Conservation (phyloP, 2,888 invertebrate species). For the Deilephila elpenor region DNA sequence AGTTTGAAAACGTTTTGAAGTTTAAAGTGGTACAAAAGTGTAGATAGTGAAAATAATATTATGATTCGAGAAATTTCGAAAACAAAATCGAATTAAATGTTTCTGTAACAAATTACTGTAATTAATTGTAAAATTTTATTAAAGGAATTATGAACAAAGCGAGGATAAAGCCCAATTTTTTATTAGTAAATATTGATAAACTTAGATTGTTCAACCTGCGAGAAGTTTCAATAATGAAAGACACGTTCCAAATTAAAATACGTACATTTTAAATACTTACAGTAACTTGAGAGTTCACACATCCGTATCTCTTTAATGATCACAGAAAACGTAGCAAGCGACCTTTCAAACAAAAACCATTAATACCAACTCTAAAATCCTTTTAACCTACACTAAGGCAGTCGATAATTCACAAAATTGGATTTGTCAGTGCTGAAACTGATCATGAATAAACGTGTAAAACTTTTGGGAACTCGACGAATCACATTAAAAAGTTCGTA, state of each 20-base stretch:
- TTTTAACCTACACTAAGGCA: background rate
- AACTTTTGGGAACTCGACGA: slow-evolving; percentile 41
- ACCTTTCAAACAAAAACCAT: background rate
- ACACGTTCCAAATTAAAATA: no score
- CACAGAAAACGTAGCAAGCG: background rate
- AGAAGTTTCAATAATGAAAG: no score
- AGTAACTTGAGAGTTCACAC: background rate
- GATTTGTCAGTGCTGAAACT: slow-evolving; percentile 33
- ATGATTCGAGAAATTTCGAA: no score
- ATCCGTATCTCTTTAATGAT: background rate
- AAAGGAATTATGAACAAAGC: no score
- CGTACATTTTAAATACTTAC: background rate
- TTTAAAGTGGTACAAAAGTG: background rate
- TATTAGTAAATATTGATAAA: no score
- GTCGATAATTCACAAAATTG: slow-evolving; percentile 32
- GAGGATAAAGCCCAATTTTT: no score
- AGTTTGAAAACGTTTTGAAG: background rate
- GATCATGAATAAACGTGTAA: slow-evolving; percentile 45
- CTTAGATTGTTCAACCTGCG: no score
- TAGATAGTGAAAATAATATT: no score
- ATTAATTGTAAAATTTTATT: no score
- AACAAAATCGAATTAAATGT: no score
- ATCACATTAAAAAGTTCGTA: slow-evolving; percentile 44
- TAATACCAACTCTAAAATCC: background rate
- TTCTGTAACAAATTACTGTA: no score